Base-by-base conservation (phyloP, 1,140 invertebrate genomes). In the Maniola jurtina region DNA sequence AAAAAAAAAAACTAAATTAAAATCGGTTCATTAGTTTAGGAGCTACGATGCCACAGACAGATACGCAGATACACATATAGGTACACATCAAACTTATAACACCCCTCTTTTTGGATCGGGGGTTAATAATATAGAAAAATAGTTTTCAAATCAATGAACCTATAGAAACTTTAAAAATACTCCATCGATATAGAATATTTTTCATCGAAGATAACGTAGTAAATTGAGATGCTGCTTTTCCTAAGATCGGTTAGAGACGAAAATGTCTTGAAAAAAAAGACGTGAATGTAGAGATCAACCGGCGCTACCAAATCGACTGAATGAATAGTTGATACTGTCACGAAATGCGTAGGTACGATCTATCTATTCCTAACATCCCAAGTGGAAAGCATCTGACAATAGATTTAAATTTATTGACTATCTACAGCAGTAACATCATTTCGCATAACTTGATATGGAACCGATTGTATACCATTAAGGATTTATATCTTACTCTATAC, bases 381-480 rank as follows among this genome's bases (percentile, higher is more conserved):
- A 52, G 48, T 52, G 15, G 16, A 52, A 52, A 15, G 5, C 16
- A 52, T 7, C 48, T 52, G 48, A 52, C 48, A 52, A 25, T 16
- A 52, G 48, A 52, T 52, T 52, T 25, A 16, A 52, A 52, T 52
- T 52, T 52, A 52, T 52, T 52, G 48, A 8, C 48, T 52, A 52
- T 52, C 48, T 7, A 15, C 15, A 0, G 16, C 48, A 25, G 14
- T 16, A 52, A 16, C 14, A 52, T 15, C 48, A 50, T 52, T 52
- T 52, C 48, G 48, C 48, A 52, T 25, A 52, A 15, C 15, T 25
- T 52, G 48, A 52, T 52, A 52, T 25, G 1, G 10, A 25, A 25
- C 48, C 14, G 48, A 52, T 52, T 52, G 48, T 16, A 13, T 48
- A 7, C 14, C 25, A 52, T 52, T 16, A 25, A 52, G 5, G 14